Evolutionary conservation across 2,888 invertebrate genomes (phyloP).

Genomic region (Drosophila barbarae): DNA sequence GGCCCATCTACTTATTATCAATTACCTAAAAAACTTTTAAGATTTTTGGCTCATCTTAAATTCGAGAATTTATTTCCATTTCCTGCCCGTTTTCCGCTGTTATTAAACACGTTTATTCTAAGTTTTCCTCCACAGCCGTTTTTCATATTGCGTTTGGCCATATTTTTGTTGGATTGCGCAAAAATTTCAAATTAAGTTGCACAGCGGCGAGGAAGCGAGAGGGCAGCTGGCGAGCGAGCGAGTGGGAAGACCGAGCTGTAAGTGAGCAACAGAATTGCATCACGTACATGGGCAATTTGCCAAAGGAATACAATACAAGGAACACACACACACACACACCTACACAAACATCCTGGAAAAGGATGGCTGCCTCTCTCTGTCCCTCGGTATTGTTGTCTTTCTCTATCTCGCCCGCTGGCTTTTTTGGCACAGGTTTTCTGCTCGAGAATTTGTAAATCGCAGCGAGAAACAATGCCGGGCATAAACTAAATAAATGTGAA

Average conservation of each 20-base stretch:
- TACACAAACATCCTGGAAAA: constrained; percentile 22
- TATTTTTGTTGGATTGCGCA: constrained; percentile 74
- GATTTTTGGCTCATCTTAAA: constrained; percentile 10
- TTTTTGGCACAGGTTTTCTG: constrained; percentile 69
- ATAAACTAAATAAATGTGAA: constrained; percentile 75
- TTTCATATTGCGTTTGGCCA: constrained; percentile 71
- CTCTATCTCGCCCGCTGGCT: constrained; percentile 10
- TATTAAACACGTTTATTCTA: constrained; percentile 75
- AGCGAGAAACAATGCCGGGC: constrained; percentile 71
- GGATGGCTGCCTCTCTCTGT: constrained; percentile 18
- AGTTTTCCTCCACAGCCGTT: constrained; percentile 70
- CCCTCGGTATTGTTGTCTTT: constrained; percentile 8
- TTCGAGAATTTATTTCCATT: neutral
- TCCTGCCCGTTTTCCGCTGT: constrained; percentile 43
- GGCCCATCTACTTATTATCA: neutral
- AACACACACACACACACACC: constrained; percentile 40
- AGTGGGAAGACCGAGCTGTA: constrained; percentile 42
- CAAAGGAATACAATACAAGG: constrained; percentile 69
- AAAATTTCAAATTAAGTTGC: constrained; percentile 78
- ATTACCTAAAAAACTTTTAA: neutral
- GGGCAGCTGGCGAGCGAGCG: constrained; percentile 3
- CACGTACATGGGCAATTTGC: constrained; percentile 77
- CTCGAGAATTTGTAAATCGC: constrained; percentile 74
- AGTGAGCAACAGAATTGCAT: constrained; percentile 76
- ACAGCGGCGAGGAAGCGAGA: constrained; percentile 15